Base-by-base conservation (phyloP, 64 coral and sea anemone species). In the Montipora foliosa region DNA sequence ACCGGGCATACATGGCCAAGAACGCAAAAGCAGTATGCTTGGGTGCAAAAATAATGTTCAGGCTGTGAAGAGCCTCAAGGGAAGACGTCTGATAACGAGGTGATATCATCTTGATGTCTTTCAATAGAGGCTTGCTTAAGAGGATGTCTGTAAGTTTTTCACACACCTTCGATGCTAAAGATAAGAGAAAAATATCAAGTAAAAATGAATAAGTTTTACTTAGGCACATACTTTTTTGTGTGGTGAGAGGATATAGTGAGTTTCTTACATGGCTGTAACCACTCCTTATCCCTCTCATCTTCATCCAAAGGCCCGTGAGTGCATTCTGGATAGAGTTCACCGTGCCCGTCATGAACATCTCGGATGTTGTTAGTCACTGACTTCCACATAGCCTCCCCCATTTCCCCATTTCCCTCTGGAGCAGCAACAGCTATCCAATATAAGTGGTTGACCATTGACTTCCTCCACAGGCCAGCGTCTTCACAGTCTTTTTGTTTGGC, bases 31-130 rank as follows among this genome's bases (percentile, higher is more conserved):
- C 79, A 22, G 79, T 81, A 37, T 81, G 79, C 20, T 81, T 81
- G 19, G 79, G 79, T 2, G 51, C 50, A 59, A 81, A 81, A 59
- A 81, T 59, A 4, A 81, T 81, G 6, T 81, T 55, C 17, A 81
- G 53, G 11, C 25, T 25, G 25, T 25, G 25, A 25, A 25, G 25
- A 25, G 25, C 25, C 1, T 25, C 25, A 25, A 25, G 25, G 25
- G 29, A 37, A 37, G 29, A 37, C 29, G 1, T 37, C 75, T 91
- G 90, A 29, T 83, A 83, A 3, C 3, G 3, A 6, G 90, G 90
- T 20, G 90, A 91, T 66, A 87, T 25, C 91, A 74, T 93, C 44
- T 50, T 93, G 11, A 93, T 75, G 81, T 89, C 92, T 59, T 82
- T 94, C 16, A 94, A 55, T 46, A 89, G 45, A 8, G 44, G 8